Evolutionary conservation across 2,797 vertebrate species (phyloP).

Genomic region (Myiotriccus ornatus): DNA sequence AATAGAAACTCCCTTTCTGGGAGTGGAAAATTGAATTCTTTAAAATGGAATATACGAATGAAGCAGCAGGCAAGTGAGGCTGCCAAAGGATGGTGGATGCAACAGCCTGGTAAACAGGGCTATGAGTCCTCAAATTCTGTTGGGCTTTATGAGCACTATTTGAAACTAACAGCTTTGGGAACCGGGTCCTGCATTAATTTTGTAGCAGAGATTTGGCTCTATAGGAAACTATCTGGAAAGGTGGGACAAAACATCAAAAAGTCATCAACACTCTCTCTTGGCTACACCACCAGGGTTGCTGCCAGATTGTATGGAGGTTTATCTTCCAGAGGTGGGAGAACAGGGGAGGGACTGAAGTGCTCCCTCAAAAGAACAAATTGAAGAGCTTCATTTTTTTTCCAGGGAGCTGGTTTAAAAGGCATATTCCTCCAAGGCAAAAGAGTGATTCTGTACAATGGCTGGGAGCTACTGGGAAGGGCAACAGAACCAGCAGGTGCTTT

Average conservation of each 20-base stretch:
- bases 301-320: not conserved
- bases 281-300: not conserved
- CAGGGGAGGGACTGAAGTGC: not conserved
- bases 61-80: not conserved
- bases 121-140: not conserved
- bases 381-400: not conserved
- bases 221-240: not conserved
- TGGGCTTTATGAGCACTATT: not conserved
- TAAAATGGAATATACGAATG: not conserved
- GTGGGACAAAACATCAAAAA: not conserved
- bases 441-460: rapidly evolving
- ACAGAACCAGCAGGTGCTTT: not conserved
- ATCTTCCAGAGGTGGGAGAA: not conserved
- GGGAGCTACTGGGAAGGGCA: not conserved
- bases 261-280: not conserved
- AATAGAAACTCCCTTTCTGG: not conserved
- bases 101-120: not conserved
- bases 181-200: not conserved
- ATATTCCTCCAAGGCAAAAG: not conserved
- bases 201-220: not conserved
- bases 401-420: not conserved
- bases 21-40: not conserved
- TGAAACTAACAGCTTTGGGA: not conserved
- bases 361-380: not conserved
- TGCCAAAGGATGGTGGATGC: not conserved